Base-by-base conservation (phyloP, 1,140 invertebrate genomes). In the Hyphantria cunea region DNA sequence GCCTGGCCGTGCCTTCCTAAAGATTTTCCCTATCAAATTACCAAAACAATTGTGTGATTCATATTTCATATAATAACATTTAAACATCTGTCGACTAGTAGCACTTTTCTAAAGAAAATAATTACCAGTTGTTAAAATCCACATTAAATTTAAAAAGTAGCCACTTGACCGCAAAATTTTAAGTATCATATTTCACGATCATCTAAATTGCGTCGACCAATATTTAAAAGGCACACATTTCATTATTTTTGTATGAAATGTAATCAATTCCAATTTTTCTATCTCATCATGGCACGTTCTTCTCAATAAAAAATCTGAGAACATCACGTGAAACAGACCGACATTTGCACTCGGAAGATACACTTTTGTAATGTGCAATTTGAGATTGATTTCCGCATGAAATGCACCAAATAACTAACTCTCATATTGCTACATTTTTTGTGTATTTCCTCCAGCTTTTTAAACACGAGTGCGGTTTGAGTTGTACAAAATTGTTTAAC, bases 351-450 rank as follows among this genome's bases (percentile, higher is more conserved):
- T 80, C 82, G 82, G 79, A 82, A 80, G 77, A 74, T 74, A 58
- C 54, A 73, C 63, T 71, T 76, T 68, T 74, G 64, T 63, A 70
- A 77, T 81, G 75, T 86, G 86, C 85, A 89, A 89, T 86, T 85
- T 84, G 85, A 89, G 84, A 87, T 80, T 80, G 78, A 82, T 84
- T 89, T 89, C 86, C 86, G 86, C 86, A 84, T 76, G 84, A 86
- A 80, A 66, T 78, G 69, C 65, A 45, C 68, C 74, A 78, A 87
- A 89, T 85, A 81, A 74, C 63, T 67, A 76, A 76, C 74, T 76
- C 72, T 77, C 75, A 80, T 68, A 48, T 78, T 80, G 76, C 65
- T 66, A 66, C 67, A 71, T 69, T 86, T 84, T 74, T 80, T 71
- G 2, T 25, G 15, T 42, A 66, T 75, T 78, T 82, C 78, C 77